Conservation (phyloP, 37 sponge, comb jelly and placozoan species). For the Aplysina aerophoba region DNA sequence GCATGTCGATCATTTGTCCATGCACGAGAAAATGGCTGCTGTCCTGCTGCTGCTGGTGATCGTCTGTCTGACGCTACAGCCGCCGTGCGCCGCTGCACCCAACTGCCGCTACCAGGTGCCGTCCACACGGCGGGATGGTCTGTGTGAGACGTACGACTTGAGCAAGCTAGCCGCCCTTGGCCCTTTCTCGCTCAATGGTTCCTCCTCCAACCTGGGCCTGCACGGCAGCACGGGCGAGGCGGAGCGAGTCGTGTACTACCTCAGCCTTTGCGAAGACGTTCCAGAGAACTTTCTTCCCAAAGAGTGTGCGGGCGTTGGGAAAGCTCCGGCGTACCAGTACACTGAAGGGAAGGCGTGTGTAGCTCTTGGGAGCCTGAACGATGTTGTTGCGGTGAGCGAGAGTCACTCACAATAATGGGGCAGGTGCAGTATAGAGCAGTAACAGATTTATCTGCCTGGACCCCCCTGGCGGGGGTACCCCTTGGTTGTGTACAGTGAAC, state of each 20-base stretch:
- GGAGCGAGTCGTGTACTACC: not conserved
- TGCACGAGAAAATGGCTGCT: too few species aligned
- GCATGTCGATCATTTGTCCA: too few species aligned
- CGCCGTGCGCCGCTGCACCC: not conserved
- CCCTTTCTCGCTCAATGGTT: not conserved
- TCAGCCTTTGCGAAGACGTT: constrained; percentile 51
- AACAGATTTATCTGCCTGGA: too few species aligned
- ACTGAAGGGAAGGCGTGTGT: not conserved
- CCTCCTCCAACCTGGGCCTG: not conserved
- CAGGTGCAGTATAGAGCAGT: too few species aligned
- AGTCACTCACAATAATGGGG: too few species aligned
- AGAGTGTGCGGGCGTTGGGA: constrained; percentile 2
- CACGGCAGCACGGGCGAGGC: not conserved
- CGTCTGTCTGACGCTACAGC: not conserved
- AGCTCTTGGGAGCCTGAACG: constrained; percentile 38
- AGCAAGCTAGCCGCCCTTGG: constrained; percentile 9
- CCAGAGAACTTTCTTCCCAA: constrained; percentile 18
- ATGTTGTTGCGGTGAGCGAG: constrained; percentile 47
- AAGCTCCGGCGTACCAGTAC: constrained; percentile 49
- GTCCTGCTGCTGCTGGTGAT: not conserved
- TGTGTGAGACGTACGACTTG: constrained; percentile 49
- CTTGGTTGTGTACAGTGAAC: too few species aligned
- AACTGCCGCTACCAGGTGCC: constrained; percentile 48
- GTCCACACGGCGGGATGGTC: constrained; percentile 11
- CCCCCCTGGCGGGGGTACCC: too few species aligned